A percentile compares a stretch with the other conserved stretches of the same genome.
Conservation (phyloP, 2,888 invertebrate species). For the Tetheella fluctuosa region DNA sequence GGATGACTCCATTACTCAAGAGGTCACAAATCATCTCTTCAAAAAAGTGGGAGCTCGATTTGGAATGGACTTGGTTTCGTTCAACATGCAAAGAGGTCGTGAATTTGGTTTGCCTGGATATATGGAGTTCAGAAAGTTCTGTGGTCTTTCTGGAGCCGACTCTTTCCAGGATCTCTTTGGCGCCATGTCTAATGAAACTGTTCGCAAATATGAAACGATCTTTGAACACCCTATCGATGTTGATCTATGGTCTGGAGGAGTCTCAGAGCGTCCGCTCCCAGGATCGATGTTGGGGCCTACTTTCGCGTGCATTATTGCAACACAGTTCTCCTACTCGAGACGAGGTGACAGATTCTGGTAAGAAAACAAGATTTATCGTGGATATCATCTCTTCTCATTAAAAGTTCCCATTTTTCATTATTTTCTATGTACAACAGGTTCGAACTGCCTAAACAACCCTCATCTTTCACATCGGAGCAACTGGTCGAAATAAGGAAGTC, state of each 20-base stretch:
- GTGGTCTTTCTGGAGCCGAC: constrained; percentile 91
- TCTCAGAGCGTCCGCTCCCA: constrained; percentile 94
- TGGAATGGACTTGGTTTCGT: constrained; percentile 95
- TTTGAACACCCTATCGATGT: constrained; percentile 96
- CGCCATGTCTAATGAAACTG: constrained; percentile 95
- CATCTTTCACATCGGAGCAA: constrained; percentile 95
- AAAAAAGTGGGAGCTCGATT: constrained; percentile 91
- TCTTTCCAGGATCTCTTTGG: constrained; percentile 92
- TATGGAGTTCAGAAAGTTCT: constrained; percentile 96
- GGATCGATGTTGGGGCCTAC: constrained; percentile 97
- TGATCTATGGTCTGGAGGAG: constrained; percentile 97
- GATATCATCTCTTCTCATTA: constrained; percentile 10
- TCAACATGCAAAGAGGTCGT: constrained; percentile 96
- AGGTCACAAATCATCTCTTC: constrained; percentile 96
- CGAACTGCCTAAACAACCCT: constrained; percentile 95
- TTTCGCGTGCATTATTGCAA: constrained; percentile 96
- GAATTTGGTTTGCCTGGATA: constrained; percentile 96
- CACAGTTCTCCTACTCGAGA: constrained; percentile 95
- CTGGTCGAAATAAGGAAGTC: constrained; percentile 92
- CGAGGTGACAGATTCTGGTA: constrained; percentile 96
- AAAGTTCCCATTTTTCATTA: not conserved
- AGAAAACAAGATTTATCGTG: constrained; percentile 29
- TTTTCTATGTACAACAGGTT: constrained; percentile 80
- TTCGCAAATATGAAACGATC: constrained; percentile 91
- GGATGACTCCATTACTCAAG: constrained; percentile 96